Evolutionary conservation across 2,888 invertebrate genomes (phyloP).

Genomic region (Allophyes oxyacanthae): DNA sequence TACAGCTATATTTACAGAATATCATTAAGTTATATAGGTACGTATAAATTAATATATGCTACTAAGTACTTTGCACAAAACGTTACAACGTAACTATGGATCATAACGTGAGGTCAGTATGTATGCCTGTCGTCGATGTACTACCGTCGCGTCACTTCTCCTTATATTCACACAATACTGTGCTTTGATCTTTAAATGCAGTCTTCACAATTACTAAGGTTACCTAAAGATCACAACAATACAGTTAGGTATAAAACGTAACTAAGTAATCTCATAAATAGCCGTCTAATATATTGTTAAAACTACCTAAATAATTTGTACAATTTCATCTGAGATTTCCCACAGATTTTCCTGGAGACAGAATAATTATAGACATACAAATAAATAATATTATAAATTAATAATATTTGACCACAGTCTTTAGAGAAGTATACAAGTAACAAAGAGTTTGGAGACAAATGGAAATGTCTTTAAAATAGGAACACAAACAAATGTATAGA

Average conservation of each 20-base stretch:
- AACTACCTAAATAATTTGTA: slow-evolving; percentile 87
- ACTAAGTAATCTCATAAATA: slow-evolving; percentile 89
- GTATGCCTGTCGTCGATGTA: slow-evolving; percentile 25
- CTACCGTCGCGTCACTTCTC: slow-evolving; percentile 19
- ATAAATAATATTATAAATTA: slow-evolving; percentile 88
- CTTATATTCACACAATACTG: slow-evolving; percentile 66
- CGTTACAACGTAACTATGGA: slow-evolving; percentile 80
- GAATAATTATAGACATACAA: slow-evolving; percentile 83
- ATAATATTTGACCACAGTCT: slow-evolving; percentile 86
- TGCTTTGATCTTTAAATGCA: slow-evolving; percentile 83
- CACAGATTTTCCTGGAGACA: slow-evolving; percentile 77
- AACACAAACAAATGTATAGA: slow-evolving; percentile 76
- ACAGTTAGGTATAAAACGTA: slow-evolving; percentile 77
- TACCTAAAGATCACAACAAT: slow-evolving; percentile 85
- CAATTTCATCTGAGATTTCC: slow-evolving; percentile 80
- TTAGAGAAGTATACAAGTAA: slow-evolving; percentile 79
- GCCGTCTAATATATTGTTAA: slow-evolving; percentile 77
- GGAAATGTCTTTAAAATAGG: slow-evolving; percentile 84
- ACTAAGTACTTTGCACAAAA: slow-evolving; percentile 89
- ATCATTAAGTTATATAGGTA: slow-evolving; percentile 78
- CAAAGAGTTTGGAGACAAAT: slow-evolving; percentile 67
- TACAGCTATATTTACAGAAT: slow-evolving; percentile 85
- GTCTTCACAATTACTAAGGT: slow-evolving; percentile 79
- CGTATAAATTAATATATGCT: slow-evolving; percentile 88
- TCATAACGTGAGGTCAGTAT: slow-evolving; percentile 77